Conservation (phyloP, 2,797 vertebrate genomes). For the Corythornis leucogaster region DNA sequence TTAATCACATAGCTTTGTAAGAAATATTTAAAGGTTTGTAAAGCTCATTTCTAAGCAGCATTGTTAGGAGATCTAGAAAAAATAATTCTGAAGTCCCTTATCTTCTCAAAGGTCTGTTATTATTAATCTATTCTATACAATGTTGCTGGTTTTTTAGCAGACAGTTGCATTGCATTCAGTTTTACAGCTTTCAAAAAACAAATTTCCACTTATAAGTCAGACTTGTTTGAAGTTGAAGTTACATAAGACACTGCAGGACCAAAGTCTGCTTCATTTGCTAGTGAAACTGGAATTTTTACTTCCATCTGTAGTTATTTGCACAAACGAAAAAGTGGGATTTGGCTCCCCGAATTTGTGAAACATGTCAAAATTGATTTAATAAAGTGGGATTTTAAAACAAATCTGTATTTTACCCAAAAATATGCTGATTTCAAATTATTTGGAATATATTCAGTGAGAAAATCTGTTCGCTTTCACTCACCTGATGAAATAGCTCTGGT, state of each 20-base stretch:
- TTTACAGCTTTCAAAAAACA: slow-evolving; percentile 29
- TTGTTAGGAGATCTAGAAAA: background rate
- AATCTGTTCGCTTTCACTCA: background rate
- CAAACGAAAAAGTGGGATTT: slow-evolving; percentile 1
- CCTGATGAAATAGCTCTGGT: background rate
- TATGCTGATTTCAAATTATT: background rate
- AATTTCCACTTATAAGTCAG: slow-evolving; percentile 21
- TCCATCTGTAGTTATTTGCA: background rate
- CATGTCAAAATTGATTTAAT: background rate
- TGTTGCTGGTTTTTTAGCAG: background rate
- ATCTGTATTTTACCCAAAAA: background rate
- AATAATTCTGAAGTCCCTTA: background rate
- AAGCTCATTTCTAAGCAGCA: background rate
- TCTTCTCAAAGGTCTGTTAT: background rate
- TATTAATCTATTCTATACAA: slow-evolving; percentile 7
- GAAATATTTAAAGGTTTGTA: background rate
- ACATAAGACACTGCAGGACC: background rate
- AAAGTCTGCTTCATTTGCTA: slow-evolving; percentile 10
- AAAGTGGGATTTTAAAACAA: background rate
- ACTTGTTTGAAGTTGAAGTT: slow-evolving; percentile 22
- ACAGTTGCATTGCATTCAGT: slow-evolving; percentile 5
- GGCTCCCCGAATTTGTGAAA: background rate
- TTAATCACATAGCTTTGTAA: background rate
- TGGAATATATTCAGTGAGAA: background rate
- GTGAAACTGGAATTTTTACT: background rate